Evolutionary conservation across 1,140 invertebrate genomes (phyloP).

Genomic region (Leptinotarsa defecta): DNA sequence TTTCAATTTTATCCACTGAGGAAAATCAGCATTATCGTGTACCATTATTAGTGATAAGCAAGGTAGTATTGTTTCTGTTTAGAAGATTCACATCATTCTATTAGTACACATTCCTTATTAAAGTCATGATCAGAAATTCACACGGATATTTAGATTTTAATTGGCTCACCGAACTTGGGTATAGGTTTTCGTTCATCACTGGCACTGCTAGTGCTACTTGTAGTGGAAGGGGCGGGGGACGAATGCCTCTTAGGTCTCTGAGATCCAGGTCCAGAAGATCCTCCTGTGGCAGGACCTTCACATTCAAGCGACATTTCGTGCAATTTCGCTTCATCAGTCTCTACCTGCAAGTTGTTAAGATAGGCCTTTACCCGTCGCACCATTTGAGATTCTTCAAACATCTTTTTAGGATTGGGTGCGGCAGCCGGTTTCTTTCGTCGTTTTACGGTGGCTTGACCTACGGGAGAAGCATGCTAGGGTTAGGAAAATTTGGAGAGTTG

Average conservation of each 20-base stretch:
- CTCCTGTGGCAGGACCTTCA: conserved; percentile 71
- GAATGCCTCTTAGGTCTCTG: conserved; percentile 73
- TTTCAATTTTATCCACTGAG: neutral
- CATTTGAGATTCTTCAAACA: conserved; percentile 99
- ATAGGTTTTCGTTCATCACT: conserved; percentile 73
- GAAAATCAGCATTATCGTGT: too few relatives aligned
- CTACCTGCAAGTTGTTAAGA: conserved; percentile 88
- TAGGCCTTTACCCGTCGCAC: conserved; percentile 94
- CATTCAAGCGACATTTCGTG: conserved; percentile 89
- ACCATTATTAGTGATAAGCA: neutral
- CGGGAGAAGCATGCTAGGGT: too few relatives aligned
- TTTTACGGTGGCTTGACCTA: conserved; percentile 83
- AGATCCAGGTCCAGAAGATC: conserved; percentile 55
- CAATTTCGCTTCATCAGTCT: conserved; percentile 88
- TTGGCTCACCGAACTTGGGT: conserved; percentile 67
- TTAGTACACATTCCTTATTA: neutral
- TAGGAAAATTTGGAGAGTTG: too few relatives aligned
- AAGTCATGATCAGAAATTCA: neutral
- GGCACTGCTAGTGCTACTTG: conserved; percentile 86
- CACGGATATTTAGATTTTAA: neutral
- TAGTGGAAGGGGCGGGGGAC: conserved; percentile 86
- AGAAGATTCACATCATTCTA: neutral
- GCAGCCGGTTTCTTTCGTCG: conserved; percentile 88
- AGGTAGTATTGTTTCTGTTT: neutral
- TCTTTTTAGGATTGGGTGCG: conserved; percentile 93